phyloP scores from a whole-genome alignment of 2,888 invertebrate species.

The Callyntrura guangdongensis region DNA sequence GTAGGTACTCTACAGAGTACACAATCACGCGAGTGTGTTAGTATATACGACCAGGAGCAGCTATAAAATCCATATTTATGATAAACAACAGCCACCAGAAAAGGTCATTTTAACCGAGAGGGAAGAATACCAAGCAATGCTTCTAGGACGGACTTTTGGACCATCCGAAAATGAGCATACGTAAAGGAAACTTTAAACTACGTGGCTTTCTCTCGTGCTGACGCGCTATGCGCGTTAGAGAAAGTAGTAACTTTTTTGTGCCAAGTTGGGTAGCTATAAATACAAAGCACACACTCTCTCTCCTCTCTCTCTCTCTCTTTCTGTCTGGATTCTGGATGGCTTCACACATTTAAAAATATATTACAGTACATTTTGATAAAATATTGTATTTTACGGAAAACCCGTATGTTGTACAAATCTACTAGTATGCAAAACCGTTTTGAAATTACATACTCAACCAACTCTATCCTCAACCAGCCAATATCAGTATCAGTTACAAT shows the following conservation, averaged over 20 bases:
- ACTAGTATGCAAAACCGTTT: no score
- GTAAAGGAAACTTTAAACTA: no score
- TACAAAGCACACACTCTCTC: not conserved
- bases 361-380: not conserved
- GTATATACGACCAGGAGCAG: no score
- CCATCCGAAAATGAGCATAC: no score
- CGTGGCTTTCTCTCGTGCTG: no score
- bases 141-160: not conserved
- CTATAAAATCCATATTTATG: not conserved
- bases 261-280: not conserved
- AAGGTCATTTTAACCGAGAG: not conserved
- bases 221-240: no score
- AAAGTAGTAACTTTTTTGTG: not conserved
- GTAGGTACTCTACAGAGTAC: not conserved
- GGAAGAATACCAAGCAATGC: not conserved
- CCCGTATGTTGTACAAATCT: no score
- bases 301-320: not conserved
- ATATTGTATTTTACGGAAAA: not conserved
- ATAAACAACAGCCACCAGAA: not conserved
- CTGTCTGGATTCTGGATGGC: not conserved
- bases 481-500: no score
- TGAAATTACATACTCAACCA: no score
- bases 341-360: slow-evolving; percentile 8
- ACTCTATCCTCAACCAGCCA: no score
- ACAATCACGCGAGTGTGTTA: not conserved